These are phyloP conservation scores for Drosophila mayri DNA, from an alignment of 1,140 invertebrate species.

Conservation along the genomic window DNA sequence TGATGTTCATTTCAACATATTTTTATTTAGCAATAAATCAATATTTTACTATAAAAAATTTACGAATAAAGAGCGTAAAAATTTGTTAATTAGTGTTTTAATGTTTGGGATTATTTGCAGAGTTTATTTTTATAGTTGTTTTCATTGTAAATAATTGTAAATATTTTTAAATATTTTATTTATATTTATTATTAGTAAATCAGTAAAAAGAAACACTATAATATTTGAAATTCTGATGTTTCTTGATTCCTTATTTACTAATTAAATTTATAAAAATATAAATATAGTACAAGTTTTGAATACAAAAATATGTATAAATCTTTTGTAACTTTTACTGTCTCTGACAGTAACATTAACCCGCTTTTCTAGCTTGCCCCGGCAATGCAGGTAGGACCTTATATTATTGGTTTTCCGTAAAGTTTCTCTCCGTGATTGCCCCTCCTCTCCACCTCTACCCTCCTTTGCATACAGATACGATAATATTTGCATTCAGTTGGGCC, in stretches of 20 bases:
- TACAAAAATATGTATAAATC: not conserved
- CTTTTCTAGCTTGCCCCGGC: not conserved
- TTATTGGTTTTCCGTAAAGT: not conserved
- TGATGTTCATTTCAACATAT: not conserved
- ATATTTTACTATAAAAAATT: not conserved
- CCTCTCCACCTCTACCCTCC: not conserved
- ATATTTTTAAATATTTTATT: not conserved
- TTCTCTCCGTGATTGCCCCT: conserved; percentile 23
- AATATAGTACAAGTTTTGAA: not conserved
- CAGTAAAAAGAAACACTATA: not conserved
- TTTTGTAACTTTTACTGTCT: not conserved
- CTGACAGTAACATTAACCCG: not conserved
- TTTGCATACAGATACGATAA: conserved; percentile 73
- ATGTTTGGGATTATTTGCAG: too few species aligned
- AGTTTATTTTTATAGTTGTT: not conserved
- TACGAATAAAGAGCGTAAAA: too few species aligned
- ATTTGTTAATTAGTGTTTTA: too few species aligned
- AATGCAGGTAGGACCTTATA: conserved; percentile 1
- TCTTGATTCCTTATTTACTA: not conserved
- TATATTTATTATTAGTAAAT: not conserved
- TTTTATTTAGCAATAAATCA: not conserved
- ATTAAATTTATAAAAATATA: too few species aligned
- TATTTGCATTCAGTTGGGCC: conserved; percentile 80
- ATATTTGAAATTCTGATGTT: not conserved
- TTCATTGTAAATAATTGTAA: not conserved